Conservation (phyloP, 1,140 invertebrate genomes). For the Microplitis demolitor region DNA sequence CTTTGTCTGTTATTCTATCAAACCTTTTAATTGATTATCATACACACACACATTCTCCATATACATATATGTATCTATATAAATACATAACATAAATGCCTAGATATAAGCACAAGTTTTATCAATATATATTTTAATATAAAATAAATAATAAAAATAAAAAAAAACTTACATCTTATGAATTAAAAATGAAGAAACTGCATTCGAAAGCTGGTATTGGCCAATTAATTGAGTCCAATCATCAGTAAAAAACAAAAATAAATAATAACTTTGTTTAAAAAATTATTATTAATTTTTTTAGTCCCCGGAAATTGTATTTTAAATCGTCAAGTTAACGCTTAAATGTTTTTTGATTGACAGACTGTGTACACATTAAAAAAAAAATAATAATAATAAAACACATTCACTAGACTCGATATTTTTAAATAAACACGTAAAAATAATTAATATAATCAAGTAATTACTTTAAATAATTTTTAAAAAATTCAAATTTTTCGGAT, state of each 20-base stretch:
- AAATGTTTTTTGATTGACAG: too few species aligned
- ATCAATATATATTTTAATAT: neutral
- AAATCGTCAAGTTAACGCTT: too few species aligned
- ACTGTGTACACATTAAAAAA: too few species aligned
- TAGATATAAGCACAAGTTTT: neutral
- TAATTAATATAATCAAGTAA: neutral
- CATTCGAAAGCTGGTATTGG: constrained; percentile 35
- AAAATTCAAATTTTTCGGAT: too few species aligned
- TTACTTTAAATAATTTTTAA: too few species aligned
- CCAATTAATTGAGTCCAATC: neutral
- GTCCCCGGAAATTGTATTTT: too few species aligned
- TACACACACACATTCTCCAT: too few species aligned
- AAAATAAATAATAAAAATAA: neutral
- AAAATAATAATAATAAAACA: too few species aligned
- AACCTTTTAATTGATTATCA: neutral
- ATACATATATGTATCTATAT: neutral
- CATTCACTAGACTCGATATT: neutral
- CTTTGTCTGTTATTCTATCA: constrained; percentile 25
- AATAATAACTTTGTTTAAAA: too few species aligned
- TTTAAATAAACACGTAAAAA: neutral
- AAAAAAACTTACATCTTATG: constrained; percentile 42
- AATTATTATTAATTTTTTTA: too few species aligned
- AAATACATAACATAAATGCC: neutral
- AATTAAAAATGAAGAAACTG: constrained; percentile 25
- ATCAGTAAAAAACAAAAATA: too few species aligned